These are phyloP conservation scores for Nomada goodeniana DNA, from an alignment of 2,888 invertebrate genomes.

Conservation along the genomic window DNA sequence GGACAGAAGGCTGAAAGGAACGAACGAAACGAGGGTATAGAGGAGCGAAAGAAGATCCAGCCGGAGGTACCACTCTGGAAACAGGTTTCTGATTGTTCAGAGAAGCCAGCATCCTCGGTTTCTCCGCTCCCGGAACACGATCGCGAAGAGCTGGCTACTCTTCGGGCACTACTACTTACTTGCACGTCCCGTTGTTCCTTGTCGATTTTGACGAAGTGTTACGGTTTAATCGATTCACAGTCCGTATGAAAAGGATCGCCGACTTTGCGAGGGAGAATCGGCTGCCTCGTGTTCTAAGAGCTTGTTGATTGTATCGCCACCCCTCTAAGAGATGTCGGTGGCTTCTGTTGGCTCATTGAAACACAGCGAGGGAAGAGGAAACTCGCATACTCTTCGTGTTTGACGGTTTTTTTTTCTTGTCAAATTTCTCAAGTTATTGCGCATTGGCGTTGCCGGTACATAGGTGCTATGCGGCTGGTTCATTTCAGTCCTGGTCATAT, in stretches of 20 bases:
- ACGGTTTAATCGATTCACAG: constrained; percentile 49
- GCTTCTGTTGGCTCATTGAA: constrained; percentile 16
- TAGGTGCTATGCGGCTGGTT: no score
- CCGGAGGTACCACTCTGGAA: constrained; percentile 72
- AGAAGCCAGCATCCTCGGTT: constrained; percentile 68
- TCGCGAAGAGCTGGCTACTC: constrained; percentile 60
- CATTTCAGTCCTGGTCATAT: no score
- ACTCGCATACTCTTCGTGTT: neutral
- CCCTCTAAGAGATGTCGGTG: constrained; percentile 25
- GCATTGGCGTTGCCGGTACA: no score
- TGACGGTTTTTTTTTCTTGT: neutral
- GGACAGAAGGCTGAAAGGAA: constrained; percentile 25
- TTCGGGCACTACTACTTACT: constrained; percentile 58
- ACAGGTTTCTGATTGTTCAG: constrained; percentile 78
- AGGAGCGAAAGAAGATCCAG: constrained; percentile 65
- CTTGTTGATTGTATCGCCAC: constrained; percentile 33
- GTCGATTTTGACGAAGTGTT: constrained; percentile 48
- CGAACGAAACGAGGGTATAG: constrained; percentile 40
- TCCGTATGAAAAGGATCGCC: constrained; percentile 22
- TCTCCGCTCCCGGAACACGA: constrained; percentile 68
- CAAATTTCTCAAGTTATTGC: no score
- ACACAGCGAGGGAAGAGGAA: neutral
- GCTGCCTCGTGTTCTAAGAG: constrained; percentile 18
- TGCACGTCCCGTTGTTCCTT: constrained; percentile 44
- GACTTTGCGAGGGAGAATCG: neutral